Base-by-base conservation (phyloP, 1,140 invertebrate genomes). In the Anagrus nilaparvatae region DNA sequence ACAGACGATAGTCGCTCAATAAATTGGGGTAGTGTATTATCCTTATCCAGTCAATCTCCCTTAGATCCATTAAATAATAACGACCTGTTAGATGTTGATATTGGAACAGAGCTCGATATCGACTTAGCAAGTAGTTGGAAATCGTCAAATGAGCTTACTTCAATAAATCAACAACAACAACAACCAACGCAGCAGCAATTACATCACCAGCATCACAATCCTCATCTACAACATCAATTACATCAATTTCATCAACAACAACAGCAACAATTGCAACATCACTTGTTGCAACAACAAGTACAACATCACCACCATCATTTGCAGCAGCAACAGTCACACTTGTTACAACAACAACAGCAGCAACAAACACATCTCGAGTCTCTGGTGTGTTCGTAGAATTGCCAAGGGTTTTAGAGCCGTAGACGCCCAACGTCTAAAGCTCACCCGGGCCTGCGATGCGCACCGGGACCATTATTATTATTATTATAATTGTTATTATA, bases 11-110 rank as follows among this genome's bases (percentile, higher is more conserved):
- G 72, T 14, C 74, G 82, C 34, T 77, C 81, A 45, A 89, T 91
- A 59, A 88, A 90, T 65, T 91, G 88, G 87, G 84, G 87, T 54
- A 89, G 86, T 21, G 87, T 91, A 49, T 73, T 92, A 27, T 88
- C 83, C 53, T 72, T 91, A 12, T 84, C 84, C 42, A 84, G 81
- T 37, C 82, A 87, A 51, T 87, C 83, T 39, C 84, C 86, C 53
- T 67, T 88, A 17, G 85, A 89, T 62, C 82, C 84, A 14, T 69
- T 86, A 47, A 86, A 87, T 60, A 84, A 86, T 66, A 81, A 81
- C 58, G 78, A 81, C 58, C 59, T 81, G 34, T 76, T 78, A 25
- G 72, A 75, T 51, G 67, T 73, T 21, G 71, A 73, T 42, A 71
- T 72, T 50, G 70, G 70, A 13, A 71, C 70, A 7, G 71, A 71